Conservation (phyloP, 2,113 vertebrate genomes). For the Campylomormyrus numenius region DNA sequence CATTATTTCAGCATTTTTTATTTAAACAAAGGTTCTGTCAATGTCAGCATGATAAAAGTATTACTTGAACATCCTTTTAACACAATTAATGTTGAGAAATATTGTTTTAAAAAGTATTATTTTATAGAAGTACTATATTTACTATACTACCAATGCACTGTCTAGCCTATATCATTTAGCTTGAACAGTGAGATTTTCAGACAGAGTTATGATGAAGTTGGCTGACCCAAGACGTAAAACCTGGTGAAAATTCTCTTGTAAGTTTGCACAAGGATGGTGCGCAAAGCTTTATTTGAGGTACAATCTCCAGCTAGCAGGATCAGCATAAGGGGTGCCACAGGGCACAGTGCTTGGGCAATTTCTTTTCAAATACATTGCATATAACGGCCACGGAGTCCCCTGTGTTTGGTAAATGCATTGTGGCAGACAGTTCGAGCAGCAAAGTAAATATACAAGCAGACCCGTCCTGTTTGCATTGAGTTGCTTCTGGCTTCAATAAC, state of each 20-base stretch:
- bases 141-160: not conserved
- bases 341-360: not conserved
- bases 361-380: not conserved
- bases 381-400: not conserved
- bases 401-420: not conserved
- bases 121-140: not conserved
- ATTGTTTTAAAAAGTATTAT: not conserved
- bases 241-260: not conserved
- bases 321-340: not conserved
- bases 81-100: not conserved
- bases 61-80: not conserved
- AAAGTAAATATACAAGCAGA: not conserved
- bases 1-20: not conserved
- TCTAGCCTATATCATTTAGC: not conserved
- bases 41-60: not conserved
- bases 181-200: not conserved
- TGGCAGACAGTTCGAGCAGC: not conserved
- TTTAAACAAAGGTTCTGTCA: not conserved
- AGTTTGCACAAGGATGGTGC: not conserved
- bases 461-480: not conserved
- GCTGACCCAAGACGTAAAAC: not conserved
- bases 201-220: not conserved
- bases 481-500: not conserved
- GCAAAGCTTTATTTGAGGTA: not conserved
- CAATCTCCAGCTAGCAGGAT: not conserved